Base-by-base conservation (phyloP, 1,140 invertebrate genomes). In the Bombus ignitus region DNA sequence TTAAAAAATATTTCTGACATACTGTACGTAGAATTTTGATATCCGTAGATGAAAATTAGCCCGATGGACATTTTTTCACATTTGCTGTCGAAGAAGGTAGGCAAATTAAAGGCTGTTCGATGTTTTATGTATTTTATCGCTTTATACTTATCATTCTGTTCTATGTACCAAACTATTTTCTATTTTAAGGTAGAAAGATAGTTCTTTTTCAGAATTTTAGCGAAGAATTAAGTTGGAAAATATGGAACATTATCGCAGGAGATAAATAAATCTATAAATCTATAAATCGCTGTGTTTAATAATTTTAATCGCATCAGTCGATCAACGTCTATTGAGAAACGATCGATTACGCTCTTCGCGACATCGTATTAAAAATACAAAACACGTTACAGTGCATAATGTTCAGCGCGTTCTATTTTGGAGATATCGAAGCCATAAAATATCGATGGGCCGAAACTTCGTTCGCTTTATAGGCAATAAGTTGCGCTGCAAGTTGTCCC, bases 291-390 rank as follows among this genome's bases (percentile, higher is more conserved):
- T 28, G 32, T 10, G 59, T n/a, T 28, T 25, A 39, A 53, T 78
- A 65, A 70, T 71, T 68, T 47, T 25, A 5, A 37, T 37, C n/a
- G n/a, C n/a, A 57, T 39, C 22, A 35, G 18, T 39, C 66, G 70
- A 57, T 70, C 44, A 71, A 71, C 12, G 44, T 70, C 35, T 22
- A 35, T 53, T 15, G 25, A 70, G 12, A 39, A 44, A n/a, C 28
- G 44, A 80, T 39, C 70, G 78, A 80, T 80, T 57, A 68, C 35
- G 18, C 13, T 35, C 15, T 22, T 37, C 35, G 35, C 37, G 47
- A 32, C 9, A 25, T 71, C 28, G 35, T 37, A 59, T 57, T 81
- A 81, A 42, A 59, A 81, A 57, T 81, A 59, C 18, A 72, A 28
- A 13, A 13, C 79, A n/a, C 22, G 28, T 10, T 28, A 57, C 66